Base-by-base conservation (phyloP, 2,797 vertebrate species). In the Forpus xanthops region DNA sequence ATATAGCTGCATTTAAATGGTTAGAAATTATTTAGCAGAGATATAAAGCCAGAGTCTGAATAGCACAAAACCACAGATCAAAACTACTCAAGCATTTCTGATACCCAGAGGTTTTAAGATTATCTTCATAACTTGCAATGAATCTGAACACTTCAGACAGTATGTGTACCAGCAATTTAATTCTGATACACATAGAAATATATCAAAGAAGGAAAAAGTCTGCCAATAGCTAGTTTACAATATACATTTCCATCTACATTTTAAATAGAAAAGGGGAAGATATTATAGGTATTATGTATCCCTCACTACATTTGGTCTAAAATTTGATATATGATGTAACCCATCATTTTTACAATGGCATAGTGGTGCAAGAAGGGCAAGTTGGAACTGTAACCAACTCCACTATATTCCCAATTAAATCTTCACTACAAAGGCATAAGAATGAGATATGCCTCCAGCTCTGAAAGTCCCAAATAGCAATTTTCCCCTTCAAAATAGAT, bases 1-100 rank as follows among this genome's bases (percentile, higher is more conserved):
- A 85, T 60, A 60, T 42, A 86, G 81, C 31, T 86, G 58, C 62
- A 75, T 81, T 70, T 87, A 87, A 52, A 91, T 41, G n/a, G 44
- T 84, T 94, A 65, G 95, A 87, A 96, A 92, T 94, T 93, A 87
- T 90, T 96, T 95, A 96, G 91, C 79, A 70, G 83, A 94, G 41
- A 67, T 91, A 81, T 44, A 87, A 95, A 94, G 49, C 61, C 67
- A 80, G 76, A 89, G 27, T 61, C 70, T 87, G 85, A 88, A 92
- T 44, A 92, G 52, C 25, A 66, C 37, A 79, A 81, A 60, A 86
- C 31, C n/a, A 83, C 62, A 92, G 49, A 94, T 87, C 45, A 94
- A 90, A 97, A 75, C 58, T 76, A 35, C 62, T 95, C 71, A 72
- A 91, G 84, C 42, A 35, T 95, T 95, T 93, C 71, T 91, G 62